These are phyloP conservation scores for Dysdera silvatica DNA, from an alignment of 1,140 invertebrate genomes.

Conservation along the genomic window DNA sequence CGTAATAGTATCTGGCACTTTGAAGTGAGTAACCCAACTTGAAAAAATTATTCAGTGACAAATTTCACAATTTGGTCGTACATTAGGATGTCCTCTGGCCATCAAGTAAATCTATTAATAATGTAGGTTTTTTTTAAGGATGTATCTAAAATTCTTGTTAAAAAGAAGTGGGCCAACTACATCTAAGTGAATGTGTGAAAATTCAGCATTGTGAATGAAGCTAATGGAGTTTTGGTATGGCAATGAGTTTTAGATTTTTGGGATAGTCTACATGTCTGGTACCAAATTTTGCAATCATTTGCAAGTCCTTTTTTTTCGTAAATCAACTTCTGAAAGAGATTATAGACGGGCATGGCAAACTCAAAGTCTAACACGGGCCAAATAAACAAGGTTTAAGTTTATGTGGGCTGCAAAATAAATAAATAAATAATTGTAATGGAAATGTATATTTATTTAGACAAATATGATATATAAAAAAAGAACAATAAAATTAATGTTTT, in stretches of 20 bases:
- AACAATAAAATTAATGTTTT: no score
- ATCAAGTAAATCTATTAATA: not conserved
- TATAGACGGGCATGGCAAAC: not conserved
- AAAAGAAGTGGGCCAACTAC: not conserved
- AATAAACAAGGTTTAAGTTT: no score
- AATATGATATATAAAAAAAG: no score
- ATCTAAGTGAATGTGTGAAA: not conserved
- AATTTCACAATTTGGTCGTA: not conserved
- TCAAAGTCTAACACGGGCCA: no score
- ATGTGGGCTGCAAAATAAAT: no score
- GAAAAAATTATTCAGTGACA: not conserved
- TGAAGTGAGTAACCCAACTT: not conserved
- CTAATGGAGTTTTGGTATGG: not conserved
- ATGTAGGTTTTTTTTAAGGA: no score
- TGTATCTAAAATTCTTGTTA: not conserved
- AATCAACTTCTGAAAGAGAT: not conserved
- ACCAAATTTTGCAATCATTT: not conserved
- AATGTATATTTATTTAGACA: no score
- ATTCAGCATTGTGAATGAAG: not conserved
- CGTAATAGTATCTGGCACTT: not conserved
- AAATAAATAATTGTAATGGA: no score
- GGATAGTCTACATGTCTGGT: not conserved
- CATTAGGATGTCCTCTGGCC: not conserved
- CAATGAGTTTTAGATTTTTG: not conserved
- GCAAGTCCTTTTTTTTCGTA: not conserved